Percentiles rank a stretch among this genome's conserved stretches.
These are phyloP conservation scores for Portevinia maculata DNA, from an alignment of 2,888 invertebrate genomes.

Conservation along the genomic window DNA sequence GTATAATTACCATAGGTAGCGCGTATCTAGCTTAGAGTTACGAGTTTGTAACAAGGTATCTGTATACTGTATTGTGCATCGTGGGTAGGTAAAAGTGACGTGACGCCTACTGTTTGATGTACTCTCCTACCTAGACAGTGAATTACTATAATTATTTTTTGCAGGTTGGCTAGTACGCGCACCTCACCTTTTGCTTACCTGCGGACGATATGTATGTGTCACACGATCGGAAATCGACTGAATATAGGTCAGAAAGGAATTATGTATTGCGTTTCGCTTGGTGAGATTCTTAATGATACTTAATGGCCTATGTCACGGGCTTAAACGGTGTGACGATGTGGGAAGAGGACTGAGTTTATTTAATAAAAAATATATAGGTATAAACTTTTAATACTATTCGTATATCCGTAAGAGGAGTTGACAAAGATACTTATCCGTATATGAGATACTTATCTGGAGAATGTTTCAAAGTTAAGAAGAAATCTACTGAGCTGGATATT, in stretches of 20 bases:
- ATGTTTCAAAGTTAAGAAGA: neutral
- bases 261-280: conserved; percentile 55
- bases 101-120: conserved; percentile 41
- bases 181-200: conserved; percentile 24
- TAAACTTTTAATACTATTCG: neutral
- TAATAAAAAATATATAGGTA: conserved; percentile 3
- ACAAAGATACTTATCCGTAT: conserved; percentile 20
- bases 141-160: conserved; percentile 56
- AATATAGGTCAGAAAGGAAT: conserved; percentile 13
- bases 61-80: neutral
- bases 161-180: conserved; percentile 42
- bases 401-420: conserved; percentile 24
- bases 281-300: conserved; percentile 54
- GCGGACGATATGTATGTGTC: neutral
- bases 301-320: conserved; percentile 41
- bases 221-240: neutral
- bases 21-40: neutral
- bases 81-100: conserved; percentile 37
- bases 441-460: conserved; percentile 23
- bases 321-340: conserved; percentile 32
- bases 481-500: conserved; percentile 1
- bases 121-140: conserved; percentile 27
- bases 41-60: neutral
- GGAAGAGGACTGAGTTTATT: conserved; percentile 44
- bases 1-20: conserved; percentile 10